phyloP scores from a whole-genome alignment of 2,888 invertebrate species.

The Lasioglossum pauxillum region DNA sequence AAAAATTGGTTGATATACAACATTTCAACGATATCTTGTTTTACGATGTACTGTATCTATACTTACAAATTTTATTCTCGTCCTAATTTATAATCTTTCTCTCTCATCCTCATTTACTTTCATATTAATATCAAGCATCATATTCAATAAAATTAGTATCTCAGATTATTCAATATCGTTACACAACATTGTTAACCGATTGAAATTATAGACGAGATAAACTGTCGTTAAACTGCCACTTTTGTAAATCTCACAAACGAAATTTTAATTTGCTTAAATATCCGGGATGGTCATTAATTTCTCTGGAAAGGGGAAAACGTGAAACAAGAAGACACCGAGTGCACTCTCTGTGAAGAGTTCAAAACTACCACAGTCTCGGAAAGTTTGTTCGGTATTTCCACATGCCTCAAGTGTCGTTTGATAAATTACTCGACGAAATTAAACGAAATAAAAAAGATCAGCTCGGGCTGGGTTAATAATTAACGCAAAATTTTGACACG shows the following conservation, averaged over 20 bases:
- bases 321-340: background rate
- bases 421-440: background rate
- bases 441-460: background rate
- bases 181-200: background rate
- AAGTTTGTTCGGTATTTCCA: background rate
- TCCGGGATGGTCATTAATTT: background rate
- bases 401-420: background rate
- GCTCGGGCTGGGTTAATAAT: background rate
- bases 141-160: no score
- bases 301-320: background rate
- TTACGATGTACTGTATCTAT: no score
- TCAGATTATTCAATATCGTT: no score
- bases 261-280: background rate
- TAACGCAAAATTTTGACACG: background rate
- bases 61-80: no score
- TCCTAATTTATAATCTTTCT: no score
- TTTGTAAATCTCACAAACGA: background rate
- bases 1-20: no score
- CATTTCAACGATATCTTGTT: no score
- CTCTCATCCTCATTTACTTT: no score
- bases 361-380: background rate
- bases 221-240: background rate
- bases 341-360: background rate
- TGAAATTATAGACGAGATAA: background rate
- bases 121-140: no score